These are phyloP conservation scores for Callaeas wilsoni DNA, from an alignment of 2,113 vertebrate genomes.

Conservation along the genomic window DNA sequence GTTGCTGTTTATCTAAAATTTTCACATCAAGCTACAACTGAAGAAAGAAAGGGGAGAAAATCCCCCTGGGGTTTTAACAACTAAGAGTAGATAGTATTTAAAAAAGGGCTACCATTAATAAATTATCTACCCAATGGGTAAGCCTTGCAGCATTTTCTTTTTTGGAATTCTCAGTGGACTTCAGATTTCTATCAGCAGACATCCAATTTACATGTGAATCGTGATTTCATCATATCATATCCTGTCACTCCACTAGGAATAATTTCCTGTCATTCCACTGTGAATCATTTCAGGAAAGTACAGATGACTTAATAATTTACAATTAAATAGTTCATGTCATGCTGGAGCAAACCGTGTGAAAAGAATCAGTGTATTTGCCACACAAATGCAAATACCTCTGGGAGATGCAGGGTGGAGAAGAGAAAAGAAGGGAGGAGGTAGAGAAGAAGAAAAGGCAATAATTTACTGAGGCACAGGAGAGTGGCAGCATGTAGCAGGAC, in stretches of 20 bases:
- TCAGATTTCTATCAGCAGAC: slow-evolving; percentile 19
- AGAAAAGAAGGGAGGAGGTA: background rate
- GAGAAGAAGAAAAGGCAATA: background rate
- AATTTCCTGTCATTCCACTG: slow-evolving; percentile 49
- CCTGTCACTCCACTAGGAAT: slow-evolving; percentile 54
- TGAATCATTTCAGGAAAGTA: slow-evolving; percentile 46
- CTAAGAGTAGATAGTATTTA: background rate
- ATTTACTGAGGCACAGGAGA: background rate
- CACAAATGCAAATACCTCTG: slow-evolving; percentile 16
- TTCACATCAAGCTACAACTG: background rate
- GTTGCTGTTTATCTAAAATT: background rate
- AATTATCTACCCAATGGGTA: background rate
- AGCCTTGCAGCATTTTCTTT: background rate
- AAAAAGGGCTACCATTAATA: background rate
- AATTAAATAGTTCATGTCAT: slow-evolving; percentile 38
- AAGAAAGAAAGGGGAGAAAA: background rate
- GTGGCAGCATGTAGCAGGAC: background rate
- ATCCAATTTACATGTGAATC: slow-evolving; percentile 47
- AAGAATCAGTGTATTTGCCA: slow-evolving; percentile 12
- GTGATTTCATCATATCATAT: slow-evolving; percentile 53
- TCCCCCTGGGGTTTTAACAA: background rate
- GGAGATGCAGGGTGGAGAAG: background rate
- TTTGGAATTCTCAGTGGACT: background rate
- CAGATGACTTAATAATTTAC: slow-evolving; percentile 64
- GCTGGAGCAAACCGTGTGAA: background rate